Evolutionary conservation across 2,797 vertebrate species (phyloP).

Genomic region (Podarcis siculus): DNA sequence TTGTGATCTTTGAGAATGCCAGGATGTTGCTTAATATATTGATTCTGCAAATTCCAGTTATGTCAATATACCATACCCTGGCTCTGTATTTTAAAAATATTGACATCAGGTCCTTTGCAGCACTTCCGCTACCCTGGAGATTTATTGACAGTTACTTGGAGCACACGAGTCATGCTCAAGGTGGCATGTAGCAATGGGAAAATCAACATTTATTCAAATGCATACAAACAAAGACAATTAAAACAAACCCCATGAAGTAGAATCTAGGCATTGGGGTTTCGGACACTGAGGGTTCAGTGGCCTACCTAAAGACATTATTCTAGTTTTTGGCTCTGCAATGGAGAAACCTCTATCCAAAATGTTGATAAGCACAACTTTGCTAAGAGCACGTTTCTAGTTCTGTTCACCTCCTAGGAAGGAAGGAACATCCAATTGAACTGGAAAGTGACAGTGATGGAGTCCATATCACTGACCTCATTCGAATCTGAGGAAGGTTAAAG

Average conservation of each 20-base stretch:
- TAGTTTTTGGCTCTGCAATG: background rate
- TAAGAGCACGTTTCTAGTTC: background rate
- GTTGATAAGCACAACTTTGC: background rate
- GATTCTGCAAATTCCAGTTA: background rate
- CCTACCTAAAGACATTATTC: too few relatives aligned
- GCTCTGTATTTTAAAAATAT: background rate
- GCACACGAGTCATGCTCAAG: background rate
- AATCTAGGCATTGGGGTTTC: background rate
- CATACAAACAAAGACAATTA: background rate
- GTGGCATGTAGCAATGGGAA: background rate
- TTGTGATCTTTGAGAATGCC: background rate
- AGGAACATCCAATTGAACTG: background rate
- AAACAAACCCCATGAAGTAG: background rate
- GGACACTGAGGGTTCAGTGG: background rate
- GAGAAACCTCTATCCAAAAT: background rate
- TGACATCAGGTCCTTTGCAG: background rate
- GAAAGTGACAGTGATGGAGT: background rate
- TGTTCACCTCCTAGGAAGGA: background rate
- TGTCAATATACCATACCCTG: background rate
- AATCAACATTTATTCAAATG: background rate
- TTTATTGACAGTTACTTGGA: background rate
- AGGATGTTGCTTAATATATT: background rate
- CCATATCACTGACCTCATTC: background rate
- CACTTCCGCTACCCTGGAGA: background rate
- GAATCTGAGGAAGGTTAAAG: background rate